Evolutionary conservation across 2,113 vertebrate genomes (phyloP).

Genomic region (Thunnus maccoyii): DNA sequence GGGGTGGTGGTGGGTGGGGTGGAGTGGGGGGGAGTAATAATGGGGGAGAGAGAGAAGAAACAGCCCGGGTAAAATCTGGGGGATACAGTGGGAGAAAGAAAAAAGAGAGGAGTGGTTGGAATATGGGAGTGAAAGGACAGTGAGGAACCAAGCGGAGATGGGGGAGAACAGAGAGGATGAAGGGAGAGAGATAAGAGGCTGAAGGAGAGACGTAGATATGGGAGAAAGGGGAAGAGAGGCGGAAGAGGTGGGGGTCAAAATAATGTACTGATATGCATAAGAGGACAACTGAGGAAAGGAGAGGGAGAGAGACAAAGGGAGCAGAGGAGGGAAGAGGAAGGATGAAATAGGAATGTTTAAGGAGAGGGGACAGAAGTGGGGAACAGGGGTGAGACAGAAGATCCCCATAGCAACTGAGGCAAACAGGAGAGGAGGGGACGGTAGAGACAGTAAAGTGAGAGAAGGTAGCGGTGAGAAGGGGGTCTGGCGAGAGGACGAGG

Average conservation of each 20-base stretch:
- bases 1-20: conserved; percentile 51
- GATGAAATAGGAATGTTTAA: background rate
- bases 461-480: background rate
- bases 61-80: conserved; percentile 41
- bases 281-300: conserved; percentile 86
- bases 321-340: background rate
- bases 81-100: conserved; percentile 28
- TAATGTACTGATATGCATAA: conserved; percentile 66
- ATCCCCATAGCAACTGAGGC: background rate
- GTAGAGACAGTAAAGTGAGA: background rate
- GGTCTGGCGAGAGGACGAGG: background rate
- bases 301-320: conserved; percentile 78
- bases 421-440: background rate
- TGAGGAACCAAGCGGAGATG: conserved; percentile 21
- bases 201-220: conserved; percentile 74
- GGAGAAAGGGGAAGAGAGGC: conserved; percentile 69
- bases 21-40: conserved; percentile 84
- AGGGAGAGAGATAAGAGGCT: background rate
- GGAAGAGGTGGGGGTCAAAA: background rate
- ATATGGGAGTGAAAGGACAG: conserved; percentile 38
- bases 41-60: conserved; percentile 84
- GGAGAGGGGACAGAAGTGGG: background rate
- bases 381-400: conserved; percentile 31
- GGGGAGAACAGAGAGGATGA: conserved; percentile 44
- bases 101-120: conserved; percentile 9